Conservation (phyloP, 2,888 invertebrate species). For the Homarus gammarus region DNA sequence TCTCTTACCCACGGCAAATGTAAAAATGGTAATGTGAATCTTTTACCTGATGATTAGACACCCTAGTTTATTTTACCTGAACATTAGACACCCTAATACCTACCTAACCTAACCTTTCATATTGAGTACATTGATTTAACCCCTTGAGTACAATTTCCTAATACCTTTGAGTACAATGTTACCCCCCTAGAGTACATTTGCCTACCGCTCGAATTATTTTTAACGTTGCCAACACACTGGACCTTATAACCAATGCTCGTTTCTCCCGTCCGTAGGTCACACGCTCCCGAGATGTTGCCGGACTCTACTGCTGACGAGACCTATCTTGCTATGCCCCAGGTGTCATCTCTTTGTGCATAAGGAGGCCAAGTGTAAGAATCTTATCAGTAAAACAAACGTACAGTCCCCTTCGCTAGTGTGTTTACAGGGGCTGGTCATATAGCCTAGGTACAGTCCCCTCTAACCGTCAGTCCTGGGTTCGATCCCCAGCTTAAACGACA, state of each 20-base stretch:
- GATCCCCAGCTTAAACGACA: not conserved
- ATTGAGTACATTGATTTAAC: no score
- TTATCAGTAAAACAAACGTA: not conserved
- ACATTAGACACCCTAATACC: no score
- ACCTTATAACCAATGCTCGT: no score
- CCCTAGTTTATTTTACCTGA: not conserved
- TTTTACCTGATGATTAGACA: not conserved
- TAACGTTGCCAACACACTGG: not conserved
- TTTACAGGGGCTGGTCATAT: no score
- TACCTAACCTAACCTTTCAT: no score
- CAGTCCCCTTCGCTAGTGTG: no score
- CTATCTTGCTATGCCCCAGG: constrained; percentile 31
- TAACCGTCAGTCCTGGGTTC: no score
- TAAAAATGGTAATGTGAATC: constrained; percentile 17
- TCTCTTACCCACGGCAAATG: constrained; percentile 40
- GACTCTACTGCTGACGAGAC: constrained; percentile 48
- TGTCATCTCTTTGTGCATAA: constrained; percentile 42
- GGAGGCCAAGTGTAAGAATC: constrained; percentile 35
- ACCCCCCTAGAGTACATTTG: no score
- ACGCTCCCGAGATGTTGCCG: constrained; percentile 61
- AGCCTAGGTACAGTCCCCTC: not conserved
- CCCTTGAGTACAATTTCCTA: no score
- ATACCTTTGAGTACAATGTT: no score
- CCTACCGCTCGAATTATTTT: no score
- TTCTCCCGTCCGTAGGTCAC: constrained; percentile 35